Percentiles rank a stretch among this genome's conserved stretches.
Evolutionary conservation across 2,113 vertebrate species (phyloP).

Genomic region (Todiramphus saurophagus): DNA sequence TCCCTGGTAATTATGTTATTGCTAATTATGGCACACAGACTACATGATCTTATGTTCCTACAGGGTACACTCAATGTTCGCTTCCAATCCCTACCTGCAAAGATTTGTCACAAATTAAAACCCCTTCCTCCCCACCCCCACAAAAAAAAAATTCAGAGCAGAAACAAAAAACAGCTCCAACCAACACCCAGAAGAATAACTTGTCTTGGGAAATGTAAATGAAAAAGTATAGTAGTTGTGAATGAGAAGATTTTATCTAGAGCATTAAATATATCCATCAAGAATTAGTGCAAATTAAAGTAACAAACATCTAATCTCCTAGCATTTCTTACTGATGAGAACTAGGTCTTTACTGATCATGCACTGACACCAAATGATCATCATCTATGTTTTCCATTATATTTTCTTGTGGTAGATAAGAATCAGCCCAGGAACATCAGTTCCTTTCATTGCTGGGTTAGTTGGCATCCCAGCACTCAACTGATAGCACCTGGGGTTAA

Average conservation of each 20-base stretch:
- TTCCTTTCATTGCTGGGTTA: not conserved
- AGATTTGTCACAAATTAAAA: not conserved
- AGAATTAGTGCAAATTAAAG: not conserved
- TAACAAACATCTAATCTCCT: not conserved
- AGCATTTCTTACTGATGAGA: not conserved
- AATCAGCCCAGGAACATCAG: not conserved
- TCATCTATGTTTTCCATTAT: not conserved
- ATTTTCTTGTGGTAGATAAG: not conserved
- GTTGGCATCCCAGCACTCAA: not conserved
- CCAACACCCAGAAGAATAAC: not conserved
- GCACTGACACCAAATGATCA: not conserved
- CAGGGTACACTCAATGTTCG: not conserved
- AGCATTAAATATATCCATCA: not conserved
- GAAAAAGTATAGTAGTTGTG: not conserved
- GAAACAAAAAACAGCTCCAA: not conserved
- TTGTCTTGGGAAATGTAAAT: not conserved
- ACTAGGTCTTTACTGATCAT: not conserved
- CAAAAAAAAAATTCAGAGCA: not conserved
- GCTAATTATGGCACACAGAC: not conserved
- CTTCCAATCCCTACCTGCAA: not conserved
- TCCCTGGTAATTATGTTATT: not conserved
- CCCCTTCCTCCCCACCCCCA: fast-evolving
- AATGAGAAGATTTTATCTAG: not conserved
- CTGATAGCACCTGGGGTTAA: not conserved
- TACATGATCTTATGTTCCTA: not conserved